phyloP scores from a whole-genome alignment of 1,140 invertebrate genomes.

The Eurosta solidaginis region DNA sequence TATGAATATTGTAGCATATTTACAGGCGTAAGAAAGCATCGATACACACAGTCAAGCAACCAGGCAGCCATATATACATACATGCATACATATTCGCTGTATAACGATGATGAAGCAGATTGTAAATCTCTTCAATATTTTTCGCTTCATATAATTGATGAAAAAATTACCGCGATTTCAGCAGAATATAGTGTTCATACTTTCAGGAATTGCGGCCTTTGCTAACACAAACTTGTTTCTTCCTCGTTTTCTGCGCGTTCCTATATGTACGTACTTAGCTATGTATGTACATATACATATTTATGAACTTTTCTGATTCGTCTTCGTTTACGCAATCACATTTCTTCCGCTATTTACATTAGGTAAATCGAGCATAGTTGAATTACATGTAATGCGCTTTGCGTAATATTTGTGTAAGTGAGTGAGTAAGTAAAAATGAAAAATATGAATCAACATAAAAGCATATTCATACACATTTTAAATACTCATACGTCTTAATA shows the following conservation, averaged over 20 bases:
- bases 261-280: no score
- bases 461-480: neutral
- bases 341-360: slow-evolving; percentile 1
- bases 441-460: neutral
- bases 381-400: slow-evolving; percentile 15
- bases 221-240: neutral
- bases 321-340: neutral
- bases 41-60: neutral
- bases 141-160: slow-evolving; percentile 30
- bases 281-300: neutral
- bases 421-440: no score
- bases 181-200: neutral
- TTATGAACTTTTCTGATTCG: neutral
- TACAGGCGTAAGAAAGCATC: neutral
- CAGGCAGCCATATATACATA: neutral
- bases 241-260: neutral
- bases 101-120: neutral
- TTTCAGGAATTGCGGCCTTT: slow-evolving; percentile 18
- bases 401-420: neutral
- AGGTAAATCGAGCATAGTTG: slow-evolving; percentile 27
- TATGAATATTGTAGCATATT: neutral
- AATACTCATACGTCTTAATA: neutral
- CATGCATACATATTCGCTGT: neutral
- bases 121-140: slow-evolving; percentile 29
- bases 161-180: slow-evolving; percentile 30